A percentile compares a stretch with the other conserved stretches of the same genome.
Evolutionary conservation across 1,140 invertebrate genomes (phyloP).

Genomic region (Hyles euphorbiae): DNA sequence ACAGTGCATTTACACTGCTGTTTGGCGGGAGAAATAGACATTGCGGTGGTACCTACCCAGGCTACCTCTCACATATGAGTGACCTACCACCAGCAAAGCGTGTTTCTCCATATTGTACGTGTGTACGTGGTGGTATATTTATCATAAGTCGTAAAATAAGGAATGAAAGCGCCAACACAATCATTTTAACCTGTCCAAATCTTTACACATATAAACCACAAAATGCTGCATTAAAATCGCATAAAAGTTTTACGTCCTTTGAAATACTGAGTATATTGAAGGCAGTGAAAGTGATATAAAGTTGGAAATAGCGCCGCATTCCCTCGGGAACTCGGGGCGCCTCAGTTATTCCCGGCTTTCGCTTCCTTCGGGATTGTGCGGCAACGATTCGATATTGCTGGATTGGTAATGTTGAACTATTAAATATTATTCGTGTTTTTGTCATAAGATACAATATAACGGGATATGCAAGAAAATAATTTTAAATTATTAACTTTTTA

Average conservation of each 20-base stretch:
- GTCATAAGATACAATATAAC: neutral
- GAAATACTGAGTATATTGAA: neutral
- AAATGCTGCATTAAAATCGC: neutral
- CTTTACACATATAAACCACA: neutral
- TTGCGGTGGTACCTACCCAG: no score
- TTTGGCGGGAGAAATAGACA: no score
- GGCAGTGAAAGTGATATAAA: constrained; percentile 8
- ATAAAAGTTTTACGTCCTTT: neutral
- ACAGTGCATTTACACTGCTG: no score
- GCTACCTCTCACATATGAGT: no score
- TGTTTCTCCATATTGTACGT: no score
- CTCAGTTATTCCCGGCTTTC: constrained; percentile 3
- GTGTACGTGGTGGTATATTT: no score
- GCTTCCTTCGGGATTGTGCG: neutral
- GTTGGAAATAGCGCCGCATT: constrained; percentile 6
- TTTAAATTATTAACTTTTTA: neutral
- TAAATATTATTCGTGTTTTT: no score
- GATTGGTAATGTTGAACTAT: neutral
- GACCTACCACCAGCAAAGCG: no score
- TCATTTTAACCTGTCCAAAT: neutral
- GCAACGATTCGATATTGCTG: neutral
- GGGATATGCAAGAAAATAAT: neutral
- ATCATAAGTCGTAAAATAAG: no score
- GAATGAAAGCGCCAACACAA: neutral
- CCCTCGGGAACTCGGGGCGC: constrained; percentile 3